Conservation (phyloP, 2,888 invertebrate species). For the Drosophila limbata region DNA sequence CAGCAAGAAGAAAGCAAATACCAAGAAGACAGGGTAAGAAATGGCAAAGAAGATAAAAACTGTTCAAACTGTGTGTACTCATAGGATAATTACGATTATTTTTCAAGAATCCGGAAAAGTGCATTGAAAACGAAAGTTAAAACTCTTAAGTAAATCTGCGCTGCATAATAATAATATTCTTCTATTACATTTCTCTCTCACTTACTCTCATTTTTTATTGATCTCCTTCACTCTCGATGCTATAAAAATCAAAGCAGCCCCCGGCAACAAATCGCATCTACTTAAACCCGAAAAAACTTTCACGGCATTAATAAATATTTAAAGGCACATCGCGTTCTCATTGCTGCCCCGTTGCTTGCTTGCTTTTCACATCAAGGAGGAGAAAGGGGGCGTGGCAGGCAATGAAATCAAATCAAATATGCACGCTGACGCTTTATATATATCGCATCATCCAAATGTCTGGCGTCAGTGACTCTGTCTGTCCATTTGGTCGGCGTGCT, state of each 20-base stretch:
- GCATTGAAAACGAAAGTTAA: constrained; percentile 7
- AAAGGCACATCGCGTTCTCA: constrained; percentile 78
- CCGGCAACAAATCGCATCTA: constrained; percentile 56
- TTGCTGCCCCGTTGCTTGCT: constrained; percentile 31
- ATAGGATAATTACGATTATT: constrained; percentile 17
- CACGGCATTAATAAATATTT: constrained; percentile 78
- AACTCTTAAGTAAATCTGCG: constrained; percentile 16
- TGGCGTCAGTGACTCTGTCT: constrained; percentile 27
- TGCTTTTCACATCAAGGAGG: neutral
- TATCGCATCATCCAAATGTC: constrained; percentile 30
- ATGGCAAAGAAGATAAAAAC: neutral
- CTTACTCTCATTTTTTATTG: constrained; percentile 27
- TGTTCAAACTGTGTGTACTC: neutral
- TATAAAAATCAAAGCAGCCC: constrained; percentile 70
- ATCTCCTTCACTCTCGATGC: constrained; percentile 36
- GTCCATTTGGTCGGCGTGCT: constrained; percentile 70
- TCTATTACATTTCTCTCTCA: constrained; percentile 3
- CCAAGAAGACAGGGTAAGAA: neutral
- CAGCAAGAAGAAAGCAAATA: neutral
- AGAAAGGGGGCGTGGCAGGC: constrained; percentile 51
- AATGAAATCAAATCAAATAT: constrained; percentile 81
- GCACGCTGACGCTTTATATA: constrained; percentile 76
- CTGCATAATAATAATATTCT: constrained; percentile 38
- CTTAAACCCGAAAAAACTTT: constrained; percentile 61
- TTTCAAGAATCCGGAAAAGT: neutral